phyloP scores from a whole-genome alignment of 2,888 invertebrate genomes.

The Dolichopus griseipennis region DNA sequence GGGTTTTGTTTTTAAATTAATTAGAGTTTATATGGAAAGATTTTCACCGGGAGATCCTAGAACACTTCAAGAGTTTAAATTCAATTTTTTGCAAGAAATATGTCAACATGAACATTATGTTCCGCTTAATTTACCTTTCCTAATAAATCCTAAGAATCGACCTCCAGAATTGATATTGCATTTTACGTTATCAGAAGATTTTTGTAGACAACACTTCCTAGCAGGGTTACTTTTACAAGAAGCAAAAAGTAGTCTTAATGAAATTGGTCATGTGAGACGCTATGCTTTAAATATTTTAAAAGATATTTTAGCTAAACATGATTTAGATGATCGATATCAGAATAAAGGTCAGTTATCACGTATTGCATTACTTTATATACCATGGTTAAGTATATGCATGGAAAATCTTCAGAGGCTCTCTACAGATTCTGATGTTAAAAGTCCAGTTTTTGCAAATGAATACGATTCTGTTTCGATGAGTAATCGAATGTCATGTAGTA shows the following conservation, averaged over 20 bases:
- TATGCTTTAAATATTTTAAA: conserved; percentile 71
- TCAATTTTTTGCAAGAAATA: conserved; percentile 81
- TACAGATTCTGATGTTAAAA: conserved; percentile 39
- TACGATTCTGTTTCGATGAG: conserved; percentile 38
- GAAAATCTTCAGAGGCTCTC: conserved; percentile 75
- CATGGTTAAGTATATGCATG: conserved; percentile 78
- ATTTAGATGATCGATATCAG: conserved; percentile 83
- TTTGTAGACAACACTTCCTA: conserved; percentile 84
- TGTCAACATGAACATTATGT: conserved; percentile 93
- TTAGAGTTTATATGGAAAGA: conserved; percentile 78
- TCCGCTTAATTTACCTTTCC: conserved; percentile 80
- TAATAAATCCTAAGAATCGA: conserved; percentile 44
- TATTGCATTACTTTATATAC: conserved; percentile 83
- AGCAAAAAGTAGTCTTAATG: conserved; percentile 75
- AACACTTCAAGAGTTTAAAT: conserved; percentile 81
- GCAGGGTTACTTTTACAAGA: conserved; percentile 82
- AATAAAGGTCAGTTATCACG: conserved; percentile 70
- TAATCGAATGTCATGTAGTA: conserved; percentile 50
- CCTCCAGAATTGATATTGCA: conserved; percentile 49
- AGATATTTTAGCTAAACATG: conserved; percentile 86
- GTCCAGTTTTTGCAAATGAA: conserved; percentile 34
- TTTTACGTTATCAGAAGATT: conserved; percentile 67
- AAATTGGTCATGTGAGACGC: conserved; percentile 72
- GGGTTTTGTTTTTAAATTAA: conserved; percentile 82
- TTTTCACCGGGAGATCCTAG: conserved; percentile 75